phyloP scores from a whole-genome alignment of 1,140 invertebrate species.

The Drosophila orena region DNA sequence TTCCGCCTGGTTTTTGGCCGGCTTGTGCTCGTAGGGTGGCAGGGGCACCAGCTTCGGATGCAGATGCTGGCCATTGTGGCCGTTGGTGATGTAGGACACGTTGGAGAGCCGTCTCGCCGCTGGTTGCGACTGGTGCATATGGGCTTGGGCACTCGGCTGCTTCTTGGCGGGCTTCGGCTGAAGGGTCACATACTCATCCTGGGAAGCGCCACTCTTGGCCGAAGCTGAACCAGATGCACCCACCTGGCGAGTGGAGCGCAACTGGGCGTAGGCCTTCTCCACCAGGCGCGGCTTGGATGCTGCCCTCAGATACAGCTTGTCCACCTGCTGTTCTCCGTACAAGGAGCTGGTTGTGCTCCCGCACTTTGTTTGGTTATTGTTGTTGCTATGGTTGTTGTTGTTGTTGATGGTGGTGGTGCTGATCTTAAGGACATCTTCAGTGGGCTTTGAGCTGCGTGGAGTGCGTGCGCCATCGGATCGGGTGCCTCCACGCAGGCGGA shows the following conservation, averaged over 20 bases:
- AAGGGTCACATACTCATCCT: conserved; percentile 81
- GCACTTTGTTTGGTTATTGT: conserved; percentile 31
- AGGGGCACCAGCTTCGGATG: conserved; percentile 64
- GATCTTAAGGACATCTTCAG: conserved; percentile 84
- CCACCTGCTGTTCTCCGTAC: conserved; percentile 86
- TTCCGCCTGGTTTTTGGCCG: conserved; percentile 27
- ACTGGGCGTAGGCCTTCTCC: conserved; percentile 82
- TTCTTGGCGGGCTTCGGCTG: conserved; percentile 56
- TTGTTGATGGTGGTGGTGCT: conserved; percentile 71
- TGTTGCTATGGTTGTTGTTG: conserved; percentile 55
- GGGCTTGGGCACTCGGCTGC: conserved; percentile 25
- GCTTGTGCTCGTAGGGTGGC: conserved; percentile 29
- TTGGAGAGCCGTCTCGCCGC: conserved; percentile 56
- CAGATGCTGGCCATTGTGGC: conserved; percentile 80
- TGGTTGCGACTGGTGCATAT: conserved; percentile 44
- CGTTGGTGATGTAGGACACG: conserved; percentile 78
- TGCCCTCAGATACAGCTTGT: conserved; percentile 87
- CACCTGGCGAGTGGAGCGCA: conserved; percentile 75
- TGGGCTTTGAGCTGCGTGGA: conserved; percentile 79
- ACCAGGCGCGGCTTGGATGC: conserved; percentile 80
- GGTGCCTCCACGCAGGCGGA: conserved; percentile 86
- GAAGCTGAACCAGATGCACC: conserved; percentile 52
- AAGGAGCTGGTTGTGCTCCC: conserved; percentile 58
- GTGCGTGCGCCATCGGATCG: conserved; percentile 86
- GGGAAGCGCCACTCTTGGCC: conserved; percentile 54